Evolutionary conservation across 2,797 vertebrate genomes (phyloP).

Genomic region (Hipposideros larvatus): DNA sequence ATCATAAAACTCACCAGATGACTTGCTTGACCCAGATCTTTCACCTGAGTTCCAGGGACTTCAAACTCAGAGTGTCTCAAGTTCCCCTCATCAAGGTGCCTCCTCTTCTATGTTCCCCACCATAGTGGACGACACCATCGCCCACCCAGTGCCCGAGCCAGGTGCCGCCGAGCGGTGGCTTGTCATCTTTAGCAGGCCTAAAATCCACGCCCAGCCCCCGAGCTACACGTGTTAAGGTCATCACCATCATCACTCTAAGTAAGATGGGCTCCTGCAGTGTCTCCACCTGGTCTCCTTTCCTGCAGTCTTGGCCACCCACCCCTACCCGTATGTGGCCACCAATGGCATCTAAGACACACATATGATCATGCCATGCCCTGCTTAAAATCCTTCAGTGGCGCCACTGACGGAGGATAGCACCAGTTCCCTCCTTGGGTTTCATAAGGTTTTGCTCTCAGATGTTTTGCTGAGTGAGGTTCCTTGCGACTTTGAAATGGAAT

Average conservation of each 20-base stretch:
- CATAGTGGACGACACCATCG: rapidly evolving
- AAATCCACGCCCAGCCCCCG: rapidly evolving
- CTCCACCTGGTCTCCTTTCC: neutral
- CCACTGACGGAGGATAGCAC: rapidly evolving
- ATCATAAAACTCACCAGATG: neutral
- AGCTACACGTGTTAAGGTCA: rapidly evolving
- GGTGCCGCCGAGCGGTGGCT: rapidly evolving
- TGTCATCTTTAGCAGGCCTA: neutral
- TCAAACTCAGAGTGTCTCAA: neutral
- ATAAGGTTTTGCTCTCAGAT: neutral
- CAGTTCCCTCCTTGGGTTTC: neutral
- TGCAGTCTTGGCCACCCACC: neutral
- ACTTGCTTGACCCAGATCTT: neutral
- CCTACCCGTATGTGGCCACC: neutral
- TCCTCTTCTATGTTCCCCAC: rapidly evolving
- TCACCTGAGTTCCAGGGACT: neutral
- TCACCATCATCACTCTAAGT: neutral
- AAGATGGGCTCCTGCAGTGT: rapidly evolving
- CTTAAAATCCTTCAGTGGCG: neutral
- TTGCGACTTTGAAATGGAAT: neutral
- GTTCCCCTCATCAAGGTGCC: rapidly evolving
- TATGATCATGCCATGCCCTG: rapidly evolving
- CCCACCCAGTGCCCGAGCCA: neutral
- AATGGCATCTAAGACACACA: neutral
- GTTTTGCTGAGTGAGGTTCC: neutral